phyloP scores from a whole-genome alignment of 2,888 invertebrate species.

The Amphipoea lucens region DNA sequence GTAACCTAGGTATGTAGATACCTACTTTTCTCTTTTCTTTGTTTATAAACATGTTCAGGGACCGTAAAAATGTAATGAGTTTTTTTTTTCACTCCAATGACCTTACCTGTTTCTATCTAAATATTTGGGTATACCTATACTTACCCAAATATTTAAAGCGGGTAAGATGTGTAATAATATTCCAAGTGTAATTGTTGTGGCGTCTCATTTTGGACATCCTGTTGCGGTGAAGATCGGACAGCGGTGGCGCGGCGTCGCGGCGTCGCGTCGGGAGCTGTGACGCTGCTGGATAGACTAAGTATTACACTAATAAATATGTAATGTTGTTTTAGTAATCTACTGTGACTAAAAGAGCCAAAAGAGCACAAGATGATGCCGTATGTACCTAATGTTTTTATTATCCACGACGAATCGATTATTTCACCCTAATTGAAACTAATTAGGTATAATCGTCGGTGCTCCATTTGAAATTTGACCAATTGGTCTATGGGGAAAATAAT shows the following conservation, averaged over 20 bases:
- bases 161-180: constrained; percentile 1
- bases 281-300: not conserved
- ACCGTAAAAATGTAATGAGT: constrained; percentile 17
- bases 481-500: not conserved
- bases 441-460: not conserved
- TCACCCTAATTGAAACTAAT: not conserved
- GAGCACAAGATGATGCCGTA: not conserved
- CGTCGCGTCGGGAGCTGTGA: not conserved
- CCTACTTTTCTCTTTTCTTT: not conserved
- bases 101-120: not conserved
- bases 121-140: not conserved
- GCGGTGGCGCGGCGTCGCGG: not conserved
- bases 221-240: not conserved
- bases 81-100: constrained; percentile 9
- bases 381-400: not conserved
- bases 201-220: not conserved
- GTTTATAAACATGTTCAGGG: constrained; percentile 26
- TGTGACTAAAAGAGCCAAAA: not conserved
- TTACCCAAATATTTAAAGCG: constrained; percentile 15
- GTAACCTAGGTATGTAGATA: constrained; percentile 25
- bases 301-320: constrained; percentile 22
- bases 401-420: not conserved
- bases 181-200: not conserved
- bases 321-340: not conserved
- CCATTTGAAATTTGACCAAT: no score